These are phyloP conservation scores for Pangasius djambal DNA, from an alignment of 2,797 vertebrate species.

Conservation along the genomic window DNA sequence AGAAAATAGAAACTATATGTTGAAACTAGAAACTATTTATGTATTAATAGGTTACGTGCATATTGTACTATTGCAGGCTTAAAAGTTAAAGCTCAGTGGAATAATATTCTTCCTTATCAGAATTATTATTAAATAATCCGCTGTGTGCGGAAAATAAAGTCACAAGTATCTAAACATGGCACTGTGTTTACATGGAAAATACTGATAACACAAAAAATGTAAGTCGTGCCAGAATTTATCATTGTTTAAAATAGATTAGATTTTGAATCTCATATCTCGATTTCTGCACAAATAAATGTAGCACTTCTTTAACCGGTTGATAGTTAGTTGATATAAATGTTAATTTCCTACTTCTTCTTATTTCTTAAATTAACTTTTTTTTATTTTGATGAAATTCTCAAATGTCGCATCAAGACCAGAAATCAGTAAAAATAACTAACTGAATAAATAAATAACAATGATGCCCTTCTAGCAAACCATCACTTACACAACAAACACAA, in stretches of 20 bases:
- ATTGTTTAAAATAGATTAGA: constrained; percentile 17
- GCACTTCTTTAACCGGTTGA: too few relatives aligned
- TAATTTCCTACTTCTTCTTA: neutral
- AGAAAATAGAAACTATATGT: neutral
- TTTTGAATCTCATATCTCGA: neutral
- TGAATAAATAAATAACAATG: neutral
- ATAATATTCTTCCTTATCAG: neutral
- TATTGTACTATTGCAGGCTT: neutral
- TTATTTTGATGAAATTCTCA: neutral
- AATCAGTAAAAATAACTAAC: neutral
- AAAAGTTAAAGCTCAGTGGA: neutral
- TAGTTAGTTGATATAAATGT: too few relatives aligned
- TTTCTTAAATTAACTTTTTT: neutral
- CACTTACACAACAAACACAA: too few relatives aligned
- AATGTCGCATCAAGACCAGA: neutral
- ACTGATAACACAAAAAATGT: constrained; percentile 5
- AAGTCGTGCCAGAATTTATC: neutral
- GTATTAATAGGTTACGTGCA: neutral
- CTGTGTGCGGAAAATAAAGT: constrained; percentile 1
- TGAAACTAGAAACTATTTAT: neutral
- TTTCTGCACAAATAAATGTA: neutral
- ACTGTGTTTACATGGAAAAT: constrained; percentile 5
- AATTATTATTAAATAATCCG: neutral
- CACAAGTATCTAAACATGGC: neutral
- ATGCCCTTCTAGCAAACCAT: neutral